Evolutionary conservation across 2,888 invertebrate genomes (phyloP), one percentile per base, ranked within the genome.

Genomic region (Meta bourneti): DNA sequence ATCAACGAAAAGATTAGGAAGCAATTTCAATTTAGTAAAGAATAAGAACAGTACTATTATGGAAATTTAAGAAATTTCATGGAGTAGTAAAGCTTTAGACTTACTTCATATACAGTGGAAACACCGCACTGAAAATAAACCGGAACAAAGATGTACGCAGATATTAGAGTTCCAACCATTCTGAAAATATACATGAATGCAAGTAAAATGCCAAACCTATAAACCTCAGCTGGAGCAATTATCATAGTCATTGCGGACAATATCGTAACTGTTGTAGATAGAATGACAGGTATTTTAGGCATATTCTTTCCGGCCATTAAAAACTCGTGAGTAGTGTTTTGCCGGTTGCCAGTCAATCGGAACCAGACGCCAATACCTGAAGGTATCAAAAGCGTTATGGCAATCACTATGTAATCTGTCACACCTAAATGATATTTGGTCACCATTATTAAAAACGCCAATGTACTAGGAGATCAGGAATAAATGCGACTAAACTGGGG

Each of bases 101-200:
- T 82, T 82, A 89, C 82, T 52, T 89, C 89, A 51, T 89, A 82
- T 13, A 82, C 74, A n/a, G 81, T 77, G 4, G 75, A 75, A 20
- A 82, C 72, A 7, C 74, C 51, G 9, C 79, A 77, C 19, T 81
- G 49, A 49, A 89, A 89, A 52, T 82, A 89, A 7, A 89, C 72
- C 16, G 89, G 89, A 1, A 82, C 11, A 13, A 89, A 52, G 9
- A 89, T 16, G 49, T 70, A 69, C 1, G 89, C 75, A 34, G 34
- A 1, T 34, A 34, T 34, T 34, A 75, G 20, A 13, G 77, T 70
- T 13, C 70, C 13, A 11, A 13, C 49, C 11, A 61, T 19, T 0
- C 51, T 11, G 34, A 34, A 34, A 34, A 34, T 4, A 75, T 34
- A 49, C 74, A n/a, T 16, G 49, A 61, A 16, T 9, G 82, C 19